Percentiles rank a stretch among this genome's conserved stretches.
These are phyloP conservation scores for Brotula barbata DNA, from an alignment of 2,797 vertebrate genomes.

Conservation along the genomic window DNA sequence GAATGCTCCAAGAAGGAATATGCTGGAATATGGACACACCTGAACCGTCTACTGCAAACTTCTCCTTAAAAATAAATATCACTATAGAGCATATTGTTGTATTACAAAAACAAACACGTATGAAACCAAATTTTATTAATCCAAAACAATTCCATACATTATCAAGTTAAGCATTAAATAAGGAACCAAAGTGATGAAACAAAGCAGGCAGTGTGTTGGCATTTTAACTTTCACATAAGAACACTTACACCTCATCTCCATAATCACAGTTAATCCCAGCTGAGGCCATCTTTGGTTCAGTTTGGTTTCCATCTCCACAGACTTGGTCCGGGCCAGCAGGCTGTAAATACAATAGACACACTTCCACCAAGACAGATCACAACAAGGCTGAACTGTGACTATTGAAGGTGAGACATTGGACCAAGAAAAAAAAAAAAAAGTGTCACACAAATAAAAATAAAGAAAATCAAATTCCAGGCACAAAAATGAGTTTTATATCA, in stretches of 20 bases:
- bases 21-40: no score
- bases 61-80: background rate
- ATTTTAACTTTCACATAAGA: conserved; percentile 38
- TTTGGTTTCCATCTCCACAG: conserved; percentile 1
- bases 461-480: conserved; percentile 22
- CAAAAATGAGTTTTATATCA: conserved; percentile 29
- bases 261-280: conserved; percentile 1
- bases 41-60: no score
- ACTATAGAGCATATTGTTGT: background rate
- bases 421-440: no score
- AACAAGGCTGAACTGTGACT: background rate
- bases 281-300: conserved; percentile 13
- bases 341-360: background rate
- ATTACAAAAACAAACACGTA: conserved; percentile 23
- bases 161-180: conserved; percentile 59
- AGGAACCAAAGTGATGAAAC: conserved; percentile 46
- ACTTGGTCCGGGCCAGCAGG: conserved; percentile 4
- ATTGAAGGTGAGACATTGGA: conserved; percentile 21
- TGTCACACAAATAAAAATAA: conserved; percentile 21
- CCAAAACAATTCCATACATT: conserved; percentile 53
- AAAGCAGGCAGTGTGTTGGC: conserved; percentile 63
- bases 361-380: conserved; percentile 4
- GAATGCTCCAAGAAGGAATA: no score
- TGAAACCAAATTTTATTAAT: conserved; percentile 66
- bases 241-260: conserved; percentile 33